These are phyloP conservation scores for Ylistrum balloti DNA, from an alignment of 1,140 invertebrate genomes.

Conservation along the genomic window DNA sequence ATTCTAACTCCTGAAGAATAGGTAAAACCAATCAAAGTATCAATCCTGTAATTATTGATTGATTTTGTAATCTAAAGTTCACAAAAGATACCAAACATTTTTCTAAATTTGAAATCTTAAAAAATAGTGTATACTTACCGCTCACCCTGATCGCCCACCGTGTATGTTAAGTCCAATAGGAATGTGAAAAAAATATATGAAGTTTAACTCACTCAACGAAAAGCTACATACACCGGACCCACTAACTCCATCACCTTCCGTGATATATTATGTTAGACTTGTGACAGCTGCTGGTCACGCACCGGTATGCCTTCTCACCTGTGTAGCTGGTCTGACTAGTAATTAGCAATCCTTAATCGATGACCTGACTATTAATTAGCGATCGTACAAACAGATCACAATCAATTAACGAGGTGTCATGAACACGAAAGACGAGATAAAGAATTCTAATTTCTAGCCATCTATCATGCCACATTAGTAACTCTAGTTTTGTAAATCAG, in stretches of 20 bases:
- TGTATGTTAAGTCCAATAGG: not conserved
- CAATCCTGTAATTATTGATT: too few species aligned
- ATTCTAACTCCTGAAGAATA: too few species aligned
- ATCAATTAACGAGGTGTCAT: not conserved
- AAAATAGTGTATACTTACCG: not conserved
- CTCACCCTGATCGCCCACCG: not conserved
- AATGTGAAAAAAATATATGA: not conserved
- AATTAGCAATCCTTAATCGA: slow-evolving; percentile 12
- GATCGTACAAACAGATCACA: not conserved
- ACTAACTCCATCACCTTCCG: not conserved
- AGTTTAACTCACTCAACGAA: not conserved
- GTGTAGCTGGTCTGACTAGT: not conserved
- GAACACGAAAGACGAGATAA: not conserved
- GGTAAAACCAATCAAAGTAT: too few species aligned
- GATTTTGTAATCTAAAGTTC: too few species aligned
- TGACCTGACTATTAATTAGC: slow-evolving; percentile 20
- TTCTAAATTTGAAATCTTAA: too few species aligned
- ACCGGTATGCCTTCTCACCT: not conserved
- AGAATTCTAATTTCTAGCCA: not conserved
- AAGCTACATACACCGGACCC: not conserved
- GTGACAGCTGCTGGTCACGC: not conserved
- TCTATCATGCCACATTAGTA: not conserved
- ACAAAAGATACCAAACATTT: too few species aligned
- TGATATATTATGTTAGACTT: not conserved
- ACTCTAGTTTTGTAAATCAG: not conserved